Evolutionary conservation across 2,888 invertebrate species (phyloP).

Genomic region (Chironomus tentans): DNA sequence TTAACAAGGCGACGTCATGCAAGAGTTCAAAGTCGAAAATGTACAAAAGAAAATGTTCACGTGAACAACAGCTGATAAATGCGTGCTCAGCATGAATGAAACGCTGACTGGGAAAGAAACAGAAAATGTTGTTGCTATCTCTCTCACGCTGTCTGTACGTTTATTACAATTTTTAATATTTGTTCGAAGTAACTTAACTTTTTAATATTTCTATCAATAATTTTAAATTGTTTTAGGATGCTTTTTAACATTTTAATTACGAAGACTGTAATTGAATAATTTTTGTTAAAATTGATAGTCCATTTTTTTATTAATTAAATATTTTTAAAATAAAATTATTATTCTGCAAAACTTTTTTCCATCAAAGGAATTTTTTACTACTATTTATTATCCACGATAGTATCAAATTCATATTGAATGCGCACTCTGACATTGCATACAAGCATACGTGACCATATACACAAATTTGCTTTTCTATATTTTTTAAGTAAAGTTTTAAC

Average conservation of each 20-base stretch:
- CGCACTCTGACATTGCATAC: not conserved
- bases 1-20: conserved; percentile 21
- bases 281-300: too few species aligned
- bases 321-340: too few species aligned
- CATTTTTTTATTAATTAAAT: too few species aligned
- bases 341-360: not conserved
- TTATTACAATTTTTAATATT: too few species aligned
- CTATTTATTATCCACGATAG: not conserved
- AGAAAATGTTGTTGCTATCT: conserved; percentile 27
- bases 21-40: conserved; percentile 26
- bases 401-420: not conserved
- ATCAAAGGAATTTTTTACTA: not conserved
- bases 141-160: not conserved
- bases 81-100: conserved; percentile 43
- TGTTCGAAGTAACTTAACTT: too few species aligned
- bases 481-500: too few species aligned
- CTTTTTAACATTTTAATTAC: not conserved
- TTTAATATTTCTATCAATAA: too few species aligned
- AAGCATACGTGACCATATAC: not conserved
- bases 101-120: conserved; percentile 34
- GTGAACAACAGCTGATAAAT: conserved; percentile 67
- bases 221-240: too few species aligned
- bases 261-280: too few species aligned
- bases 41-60: conserved; percentile 55
- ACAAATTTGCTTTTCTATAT: not conserved